A percentile compares a stretch with the other conserved stretches of the same genome.
Evolutionary conservation across 2,113 vertebrate species (phyloP).

Genomic region (Felis chaus): DNA sequence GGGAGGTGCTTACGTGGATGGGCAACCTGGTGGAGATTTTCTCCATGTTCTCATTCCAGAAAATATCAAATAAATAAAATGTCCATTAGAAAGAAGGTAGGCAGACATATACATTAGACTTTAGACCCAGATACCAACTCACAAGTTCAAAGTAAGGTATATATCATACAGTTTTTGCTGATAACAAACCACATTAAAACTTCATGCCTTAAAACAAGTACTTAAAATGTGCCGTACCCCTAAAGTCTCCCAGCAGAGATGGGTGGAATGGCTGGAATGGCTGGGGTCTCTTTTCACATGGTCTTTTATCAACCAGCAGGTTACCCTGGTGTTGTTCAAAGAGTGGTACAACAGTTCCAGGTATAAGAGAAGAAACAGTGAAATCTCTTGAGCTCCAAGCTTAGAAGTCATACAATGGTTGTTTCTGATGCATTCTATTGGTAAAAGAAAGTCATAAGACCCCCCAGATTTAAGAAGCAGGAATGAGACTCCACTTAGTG

Average conservation of each 20-base stretch:
- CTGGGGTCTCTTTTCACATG: not conserved
- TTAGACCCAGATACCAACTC: not conserved
- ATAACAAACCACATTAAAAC: not conserved
- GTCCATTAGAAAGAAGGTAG: not conserved
- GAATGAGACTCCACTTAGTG: not conserved
- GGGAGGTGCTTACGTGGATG: not conserved
- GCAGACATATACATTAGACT: not conserved
- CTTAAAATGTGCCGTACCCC: not conserved
- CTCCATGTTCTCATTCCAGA: not conserved
- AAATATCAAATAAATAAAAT: not conserved
- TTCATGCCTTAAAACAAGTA: not conserved
- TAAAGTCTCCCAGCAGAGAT: not conserved
- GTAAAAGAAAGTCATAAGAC: not conserved
- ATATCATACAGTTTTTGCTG: not conserved
- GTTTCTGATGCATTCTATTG: not conserved
- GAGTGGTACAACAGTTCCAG: not conserved
- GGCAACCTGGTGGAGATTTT: not conserved
- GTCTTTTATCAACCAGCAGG: not conserved
- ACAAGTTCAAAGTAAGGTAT: not conserved
- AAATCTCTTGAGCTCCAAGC: not conserved
- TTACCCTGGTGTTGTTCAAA: not conserved
- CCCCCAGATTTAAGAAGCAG: not conserved
- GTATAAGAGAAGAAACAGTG: not conserved
- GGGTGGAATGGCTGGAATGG: too few species aligned
- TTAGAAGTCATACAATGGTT: not conserved